A percentile compares a stretch with the other conserved stretches of the same genome.
Conservation (phyloP, 2,113 vertebrate species). For the Triplophysa dalaica region DNA sequence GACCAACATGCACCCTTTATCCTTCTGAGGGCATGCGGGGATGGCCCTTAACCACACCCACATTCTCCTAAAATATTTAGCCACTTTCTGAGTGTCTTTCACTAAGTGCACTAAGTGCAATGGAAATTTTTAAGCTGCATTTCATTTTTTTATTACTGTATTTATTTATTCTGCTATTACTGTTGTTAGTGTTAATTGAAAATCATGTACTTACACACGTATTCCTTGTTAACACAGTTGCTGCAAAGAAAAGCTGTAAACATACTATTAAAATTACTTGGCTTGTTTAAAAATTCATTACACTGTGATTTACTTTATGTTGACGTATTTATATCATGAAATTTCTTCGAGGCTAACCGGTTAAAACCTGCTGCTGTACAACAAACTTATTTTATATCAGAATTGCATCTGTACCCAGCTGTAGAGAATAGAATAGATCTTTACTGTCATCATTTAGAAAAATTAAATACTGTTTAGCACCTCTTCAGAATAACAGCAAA, state of each 20-base stretch:
- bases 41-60: not conserved
- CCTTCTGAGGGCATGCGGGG: not conserved
- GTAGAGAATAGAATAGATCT: too few species aligned
- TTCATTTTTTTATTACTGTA: not conserved
- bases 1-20: not conserved
- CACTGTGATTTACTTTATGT: not conserved
- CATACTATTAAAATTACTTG: not conserved
- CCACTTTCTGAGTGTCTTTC: not conserved
- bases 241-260: conserved; percentile 25
- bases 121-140: not conserved
- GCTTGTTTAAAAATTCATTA: not conserved
- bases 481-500: too few species aligned
- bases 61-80: not conserved
- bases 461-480: too few species aligned
- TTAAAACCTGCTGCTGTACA: too few species aligned
- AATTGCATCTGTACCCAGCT: too few species aligned
- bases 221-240: conserved; percentile 18
- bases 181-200: not conserved
- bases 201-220: conserved; percentile 10
- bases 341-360: too few species aligned
- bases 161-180: not conserved
- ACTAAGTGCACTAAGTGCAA: not conserved
- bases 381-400: too few species aligned
- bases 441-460: too few species aligned
- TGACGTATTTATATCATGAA: not conserved